A percentile compares a stretch with the other conserved stretches of the same genome.
These are phyloP conservation scores for Tuta absoluta DNA, from an alignment of 2,888 invertebrate species.

Conservation along the genomic window DNA sequence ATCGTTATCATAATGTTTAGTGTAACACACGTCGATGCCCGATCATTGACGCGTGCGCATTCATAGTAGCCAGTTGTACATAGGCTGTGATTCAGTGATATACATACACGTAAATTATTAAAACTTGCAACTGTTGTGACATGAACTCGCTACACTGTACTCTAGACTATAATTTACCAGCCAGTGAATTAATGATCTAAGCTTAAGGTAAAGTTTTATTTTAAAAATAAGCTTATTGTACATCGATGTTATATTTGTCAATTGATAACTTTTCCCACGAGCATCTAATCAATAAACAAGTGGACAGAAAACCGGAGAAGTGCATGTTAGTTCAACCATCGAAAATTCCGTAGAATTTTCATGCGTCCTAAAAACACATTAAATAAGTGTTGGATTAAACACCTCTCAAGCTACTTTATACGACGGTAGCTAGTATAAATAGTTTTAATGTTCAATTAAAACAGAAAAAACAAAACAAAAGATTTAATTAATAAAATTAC, in stretches of 20 bases:
- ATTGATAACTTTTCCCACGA: background rate
- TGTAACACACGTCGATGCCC: constrained; percentile 44
- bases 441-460: too few species aligned
- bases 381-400: too few species aligned
- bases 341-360: too few species aligned
- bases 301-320: too few species aligned
- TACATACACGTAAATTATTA: background rate
- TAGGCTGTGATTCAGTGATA: constrained; percentile 43
- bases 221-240: background rate
- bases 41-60: constrained; percentile 62
- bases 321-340: too few species aligned
- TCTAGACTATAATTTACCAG: background rate
- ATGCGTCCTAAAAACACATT: too few species aligned
- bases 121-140: background rate
- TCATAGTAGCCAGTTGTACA: constrained; percentile 54
- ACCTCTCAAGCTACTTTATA: too few species aligned
- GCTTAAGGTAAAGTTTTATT: background rate
- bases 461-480: too few species aligned
- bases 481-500: too few species aligned
- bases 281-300: too few species aligned
- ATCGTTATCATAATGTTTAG: constrained; percentile 27
- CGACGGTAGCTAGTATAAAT: too few species aligned
- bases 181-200: background rate
- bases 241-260: background rate
- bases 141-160: background rate